Base-by-base conservation (phyloP, 92 coral and sea anemone genomes). In the Anthopleura xanthogrammica region DNA sequence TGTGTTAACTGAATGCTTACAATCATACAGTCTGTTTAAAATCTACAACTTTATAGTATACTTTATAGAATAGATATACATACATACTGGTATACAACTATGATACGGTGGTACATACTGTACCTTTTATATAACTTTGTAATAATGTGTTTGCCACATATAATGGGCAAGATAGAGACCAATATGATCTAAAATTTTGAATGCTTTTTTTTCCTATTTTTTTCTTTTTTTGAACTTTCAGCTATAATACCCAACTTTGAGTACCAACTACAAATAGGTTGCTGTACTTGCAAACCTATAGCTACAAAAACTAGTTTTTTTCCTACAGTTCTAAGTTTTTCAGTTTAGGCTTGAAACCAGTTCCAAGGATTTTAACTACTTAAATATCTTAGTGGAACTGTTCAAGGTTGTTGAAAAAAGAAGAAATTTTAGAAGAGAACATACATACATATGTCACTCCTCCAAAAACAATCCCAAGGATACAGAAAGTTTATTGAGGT, bases 161-260 rank as follows among this genome's bases (percentile, higher is more conserved):
- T 74, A 60, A 75, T 60, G 81, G 80, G 80, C 60, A 71, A 65
- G 77, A 58, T 29, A 48, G 10, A 73, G 86, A 83, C 80, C 86
- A 83, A 83, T 83, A 76, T 83, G 86, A 83, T 83, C 86, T 73
- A 83, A 76, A 82, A 52, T 81, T 36, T 42, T 50, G 16, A 23
- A 43, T 11, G 16, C 56, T 14, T 17, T 42, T 75, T 42, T 75
- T 43, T 23, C 8, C 12, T 17, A 7, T 19, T 72, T 72, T 72
- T 72, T 72, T 72, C 4, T 16, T 36, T 39, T 16, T 42, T 72
- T 5, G 9, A 72, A 72, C 77, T 72, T 7, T 39, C 24, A 72
- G n/a, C 52, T 56, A 24, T 10, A 79, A 57, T 79, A 62, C 83
- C 56, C 54, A 75, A 75, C 78, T 65, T 80, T 80, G 57, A 16